phyloP scores from a whole-genome alignment of 2,888 invertebrate species.

The Tachystola acroxantha region DNA sequence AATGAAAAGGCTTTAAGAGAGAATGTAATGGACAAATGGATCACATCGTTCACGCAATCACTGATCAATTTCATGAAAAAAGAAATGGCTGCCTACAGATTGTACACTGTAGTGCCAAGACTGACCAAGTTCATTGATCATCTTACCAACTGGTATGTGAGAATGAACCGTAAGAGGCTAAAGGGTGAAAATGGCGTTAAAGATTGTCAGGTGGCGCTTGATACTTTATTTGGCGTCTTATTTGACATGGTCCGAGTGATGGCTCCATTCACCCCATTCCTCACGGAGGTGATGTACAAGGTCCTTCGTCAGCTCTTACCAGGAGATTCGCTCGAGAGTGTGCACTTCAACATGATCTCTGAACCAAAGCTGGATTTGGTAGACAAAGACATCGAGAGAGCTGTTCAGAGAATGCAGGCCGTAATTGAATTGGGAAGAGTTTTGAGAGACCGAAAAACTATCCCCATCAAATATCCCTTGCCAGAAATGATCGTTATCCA shows the following conservation, averaged over 20 bases:
- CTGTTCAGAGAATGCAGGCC: constrained; percentile 95
- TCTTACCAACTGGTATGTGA: constrained; percentile 98
- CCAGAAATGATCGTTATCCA: constrained; percentile 97
- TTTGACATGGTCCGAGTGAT: constrained; percentile 94
- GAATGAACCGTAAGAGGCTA: constrained; percentile 96
- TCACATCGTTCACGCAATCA: constrained; percentile 96
- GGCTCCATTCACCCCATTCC: constrained; percentile 98
- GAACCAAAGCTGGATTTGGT: constrained; percentile 84
- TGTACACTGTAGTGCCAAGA: constrained; percentile 96
- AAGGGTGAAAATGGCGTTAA: constrained; percentile 92
- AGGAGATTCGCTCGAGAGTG: constrained; percentile 81
- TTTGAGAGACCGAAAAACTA: constrained; percentile 93
- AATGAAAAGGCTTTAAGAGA: constrained; percentile 70
- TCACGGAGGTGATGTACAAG: constrained; percentile 97
- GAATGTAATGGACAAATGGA: constrained; percentile 98
- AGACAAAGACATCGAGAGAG: constrained; percentile 90
- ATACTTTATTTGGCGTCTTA: constrained; percentile 92
- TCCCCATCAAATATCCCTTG: constrained; percentile 97
- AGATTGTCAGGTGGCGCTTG: constrained; percentile 91
- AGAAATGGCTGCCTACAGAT: constrained; percentile 96
- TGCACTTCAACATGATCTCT: constrained; percentile 96
- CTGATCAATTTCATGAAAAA: constrained; percentile 90
- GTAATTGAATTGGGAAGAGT: constrained; percentile 96
- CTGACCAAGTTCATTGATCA: constrained; percentile 98
- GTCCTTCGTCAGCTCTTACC: constrained; percentile 84